A percentile compares a stretch with the other conserved stretches of the same genome.
phyloP scores from a whole-genome alignment of 2,113 vertebrate species.

The Onychostoma macrolepis region DNA sequence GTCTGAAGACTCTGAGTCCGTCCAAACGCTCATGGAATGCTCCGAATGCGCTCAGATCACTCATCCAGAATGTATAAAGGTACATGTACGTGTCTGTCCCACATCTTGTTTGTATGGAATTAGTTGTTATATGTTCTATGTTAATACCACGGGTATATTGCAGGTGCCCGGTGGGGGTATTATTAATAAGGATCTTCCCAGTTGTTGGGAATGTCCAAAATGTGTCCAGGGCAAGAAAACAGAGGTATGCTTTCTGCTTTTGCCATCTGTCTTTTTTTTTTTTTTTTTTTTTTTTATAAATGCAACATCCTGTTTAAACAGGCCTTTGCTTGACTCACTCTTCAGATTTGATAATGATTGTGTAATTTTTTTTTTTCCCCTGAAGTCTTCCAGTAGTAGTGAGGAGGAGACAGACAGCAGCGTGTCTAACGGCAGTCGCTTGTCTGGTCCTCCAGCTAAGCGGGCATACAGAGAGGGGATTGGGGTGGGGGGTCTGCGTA shows the following conservation, averaged over 20 bases:
- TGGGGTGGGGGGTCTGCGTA: constrained; percentile 60
- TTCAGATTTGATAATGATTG: background rate
- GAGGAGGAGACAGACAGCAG: constrained; percentile 69
- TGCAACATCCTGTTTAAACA: background rate
- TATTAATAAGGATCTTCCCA: constrained; percentile 92
- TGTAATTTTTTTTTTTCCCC: background rate
- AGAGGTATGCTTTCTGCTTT: constrained; percentile 69
- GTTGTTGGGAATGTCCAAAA: constrained; percentile 97
- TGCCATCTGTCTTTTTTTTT: background rate
- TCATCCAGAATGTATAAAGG: constrained; percentile 93
- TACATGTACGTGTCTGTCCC: constrained; percentile 56
- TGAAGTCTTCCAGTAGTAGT: constrained; percentile 72
- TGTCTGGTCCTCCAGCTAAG: constrained; percentile 65
- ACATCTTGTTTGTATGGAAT: background rate
- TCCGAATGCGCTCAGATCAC: constrained; percentile 92
- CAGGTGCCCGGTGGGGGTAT: constrained; percentile 92
- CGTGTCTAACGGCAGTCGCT: constrained; percentile 62
- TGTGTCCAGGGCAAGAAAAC: constrained; percentile 86
- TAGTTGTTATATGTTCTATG: constrained; percentile 1
- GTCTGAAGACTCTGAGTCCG: constrained; percentile 82
- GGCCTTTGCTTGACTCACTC: background rate
- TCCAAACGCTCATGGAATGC: constrained; percentile 96
- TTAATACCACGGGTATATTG: background rate
- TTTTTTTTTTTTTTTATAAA: no score
- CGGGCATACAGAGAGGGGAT: constrained; percentile 69